A percentile compares a stretch with the other conserved stretches of the same genome.
Evolutionary conservation across 2,888 invertebrate species (phyloP).

Genomic region (Sussaba pulchella): DNA sequence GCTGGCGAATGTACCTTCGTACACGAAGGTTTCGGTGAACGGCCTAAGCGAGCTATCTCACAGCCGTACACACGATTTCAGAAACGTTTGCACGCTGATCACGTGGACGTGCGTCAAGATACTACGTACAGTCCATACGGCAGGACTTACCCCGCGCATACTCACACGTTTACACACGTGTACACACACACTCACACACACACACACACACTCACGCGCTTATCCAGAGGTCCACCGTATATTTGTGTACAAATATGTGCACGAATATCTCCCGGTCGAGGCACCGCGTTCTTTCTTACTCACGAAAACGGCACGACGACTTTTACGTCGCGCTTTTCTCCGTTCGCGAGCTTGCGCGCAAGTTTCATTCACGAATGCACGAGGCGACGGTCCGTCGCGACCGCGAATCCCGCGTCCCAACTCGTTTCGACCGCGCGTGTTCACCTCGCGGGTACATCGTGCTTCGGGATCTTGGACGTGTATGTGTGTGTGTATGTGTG

Average conservation of each 20-base stretch:
- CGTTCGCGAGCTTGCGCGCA: slow-evolving; percentile 20
- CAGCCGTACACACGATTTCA: slow-evolving; percentile 7
- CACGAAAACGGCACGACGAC: slow-evolving; percentile 33
- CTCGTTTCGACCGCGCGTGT: too few relatives aligned
- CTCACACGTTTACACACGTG: background rate
- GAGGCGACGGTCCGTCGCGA: background rate
- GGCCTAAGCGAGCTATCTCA: slow-evolving; percentile 10
- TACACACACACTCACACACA: too few relatives aligned
- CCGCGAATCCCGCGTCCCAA: background rate
- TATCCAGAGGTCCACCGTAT: too few relatives aligned
- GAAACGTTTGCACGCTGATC: slow-evolving; percentile 47
- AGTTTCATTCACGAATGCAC: slow-evolving; percentile 37
- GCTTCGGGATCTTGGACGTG: background rate
- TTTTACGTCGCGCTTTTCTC: slow-evolving; percentile 10
- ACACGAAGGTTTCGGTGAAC: slow-evolving; percentile 35
- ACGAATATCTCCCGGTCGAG: slow-evolving; percentile 9
- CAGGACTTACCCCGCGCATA: background rate
- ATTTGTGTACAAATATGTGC: background rate
- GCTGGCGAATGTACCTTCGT: slow-evolving; percentile 23
- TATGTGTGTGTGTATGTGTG: background rate
- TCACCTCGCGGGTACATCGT: background rate
- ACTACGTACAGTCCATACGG: slow-evolving; percentile 12
- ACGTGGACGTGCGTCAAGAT: slow-evolving; percentile 54
- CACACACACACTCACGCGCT: too few relatives aligned
- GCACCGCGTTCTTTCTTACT: slow-evolving; percentile 32